Evolutionary conservation across 2,888 invertebrate genomes (phyloP).

Genomic region (Himalopsyche japonica): DNA sequence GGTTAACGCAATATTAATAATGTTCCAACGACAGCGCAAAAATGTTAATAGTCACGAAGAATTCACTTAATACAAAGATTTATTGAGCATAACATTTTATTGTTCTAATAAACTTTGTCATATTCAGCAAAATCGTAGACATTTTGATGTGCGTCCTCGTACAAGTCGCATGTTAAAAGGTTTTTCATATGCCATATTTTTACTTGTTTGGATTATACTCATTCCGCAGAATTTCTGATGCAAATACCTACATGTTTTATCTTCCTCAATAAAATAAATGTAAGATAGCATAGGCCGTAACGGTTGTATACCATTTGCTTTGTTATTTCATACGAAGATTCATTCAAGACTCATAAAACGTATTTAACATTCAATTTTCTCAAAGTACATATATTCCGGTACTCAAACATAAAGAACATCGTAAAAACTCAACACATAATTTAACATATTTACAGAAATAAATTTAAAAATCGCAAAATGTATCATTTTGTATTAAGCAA

Average conservation of each 20-base stretch:
- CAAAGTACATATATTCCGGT: background rate
- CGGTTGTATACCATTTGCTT: background rate
- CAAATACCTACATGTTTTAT: background rate
- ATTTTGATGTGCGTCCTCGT: background rate
- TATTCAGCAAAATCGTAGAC: background rate
- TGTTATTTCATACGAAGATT: background rate
- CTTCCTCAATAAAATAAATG: background rate
- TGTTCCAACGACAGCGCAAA: background rate
- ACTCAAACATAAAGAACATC: background rate
- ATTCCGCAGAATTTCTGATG: background rate
- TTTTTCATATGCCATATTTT: background rate
- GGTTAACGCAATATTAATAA: background rate
- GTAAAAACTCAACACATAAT: background rate
- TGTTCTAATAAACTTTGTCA: background rate
- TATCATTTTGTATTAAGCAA: too few species aligned
- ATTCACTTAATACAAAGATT: background rate
- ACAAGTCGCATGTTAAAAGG: background rate
- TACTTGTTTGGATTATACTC: background rate
- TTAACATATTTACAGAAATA: too few species aligned
- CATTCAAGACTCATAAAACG: background rate
- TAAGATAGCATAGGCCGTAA: background rate
- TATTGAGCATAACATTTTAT: conserved; percentile 1
- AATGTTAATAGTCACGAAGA: background rate
- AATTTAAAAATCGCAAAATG: too few species aligned
- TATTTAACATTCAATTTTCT: background rate